Percentiles rank a stretch among this genome's conserved stretches.
phyloP scores from a whole-genome alignment of 2,113 vertebrate genomes.

The Trogon surrucura region DNA sequence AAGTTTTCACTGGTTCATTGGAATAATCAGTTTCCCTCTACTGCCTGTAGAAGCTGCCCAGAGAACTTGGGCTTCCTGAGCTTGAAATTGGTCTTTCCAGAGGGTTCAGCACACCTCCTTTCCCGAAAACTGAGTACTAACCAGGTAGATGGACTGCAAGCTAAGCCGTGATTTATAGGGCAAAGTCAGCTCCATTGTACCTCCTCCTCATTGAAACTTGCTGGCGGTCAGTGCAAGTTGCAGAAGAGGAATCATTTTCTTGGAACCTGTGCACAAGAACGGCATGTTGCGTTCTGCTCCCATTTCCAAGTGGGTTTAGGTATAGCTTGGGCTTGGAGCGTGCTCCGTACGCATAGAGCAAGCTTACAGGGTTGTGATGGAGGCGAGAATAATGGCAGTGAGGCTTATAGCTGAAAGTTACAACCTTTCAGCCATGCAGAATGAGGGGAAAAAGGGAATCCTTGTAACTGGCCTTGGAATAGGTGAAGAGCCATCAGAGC shows the following conservation, averaged over 20 bases:
- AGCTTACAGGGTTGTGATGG: not conserved
- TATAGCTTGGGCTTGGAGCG: not conserved
- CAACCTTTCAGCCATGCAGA: not conserved
- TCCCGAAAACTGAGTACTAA: not conserved
- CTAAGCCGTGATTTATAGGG: not conserved
- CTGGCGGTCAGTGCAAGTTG: not conserved
- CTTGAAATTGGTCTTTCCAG: not conserved
- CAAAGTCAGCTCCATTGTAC: not conserved
- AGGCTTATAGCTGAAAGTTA: not conserved
- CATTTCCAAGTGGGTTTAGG: not conserved
- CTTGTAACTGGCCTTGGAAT: not conserved
- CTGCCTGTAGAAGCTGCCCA: not conserved
- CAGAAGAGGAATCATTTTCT: not conserved
- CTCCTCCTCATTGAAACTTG: not conserved
- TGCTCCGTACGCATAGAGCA: not conserved
- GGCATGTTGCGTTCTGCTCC: not conserved
- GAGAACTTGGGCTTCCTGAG: not conserved
- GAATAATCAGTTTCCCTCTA: not conserved
- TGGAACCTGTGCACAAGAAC: not conserved
- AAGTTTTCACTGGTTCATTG: not conserved
- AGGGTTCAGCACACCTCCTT: not conserved
- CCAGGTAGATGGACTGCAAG: not conserved
- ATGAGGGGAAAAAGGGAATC: not conserved
- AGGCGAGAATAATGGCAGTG: not conserved
- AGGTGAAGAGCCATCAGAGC: not conserved